A percentile compares a stretch with the other conserved stretches of the same genome.
phyloP scores from a whole-genome alignment of 2,113 vertebrate species.

The Mormyrus iriodes region DNA sequence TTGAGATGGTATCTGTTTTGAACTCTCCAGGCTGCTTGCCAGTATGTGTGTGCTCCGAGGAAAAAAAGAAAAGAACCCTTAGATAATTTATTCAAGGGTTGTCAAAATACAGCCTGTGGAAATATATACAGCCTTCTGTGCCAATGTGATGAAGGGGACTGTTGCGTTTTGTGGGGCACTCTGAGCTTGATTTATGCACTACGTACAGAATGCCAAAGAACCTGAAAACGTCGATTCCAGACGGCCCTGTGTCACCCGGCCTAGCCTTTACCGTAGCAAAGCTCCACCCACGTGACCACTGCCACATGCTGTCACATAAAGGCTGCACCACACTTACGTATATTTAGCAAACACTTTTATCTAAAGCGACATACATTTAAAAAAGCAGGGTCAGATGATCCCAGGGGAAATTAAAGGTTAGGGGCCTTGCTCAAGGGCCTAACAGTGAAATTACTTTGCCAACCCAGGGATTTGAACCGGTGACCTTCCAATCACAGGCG shows the following conservation, averaged over 20 bases:
- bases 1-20: background rate
- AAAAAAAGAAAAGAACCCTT: background rate
- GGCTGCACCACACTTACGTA: background rate
- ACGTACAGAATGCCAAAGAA: conserved; percentile 42
- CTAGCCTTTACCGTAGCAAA: conserved; percentile 25
- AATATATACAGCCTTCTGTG: conserved; percentile 44
- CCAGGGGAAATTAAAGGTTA: background rate
- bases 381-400: background rate
- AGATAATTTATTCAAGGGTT: conserved; percentile 44
- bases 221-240: conserved; percentile 41
- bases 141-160: conserved; percentile 50
- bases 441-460: background rate
- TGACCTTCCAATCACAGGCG: background rate
- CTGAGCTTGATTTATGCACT: conserved; percentile 47
- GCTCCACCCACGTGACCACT: background rate
- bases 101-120: conserved; percentile 43
- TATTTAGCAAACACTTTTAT: background rate
- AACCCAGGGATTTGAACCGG: background rate
- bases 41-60: background rate
- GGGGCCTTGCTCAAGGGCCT: background rate
- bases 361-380: background rate
- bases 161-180: conserved; percentile 40
- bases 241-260: conserved; percentile 40
- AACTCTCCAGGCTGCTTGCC: background rate
- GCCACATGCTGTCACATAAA: background rate